A percentile compares a stretch with the other conserved stretches of the same genome.
Conservation (phyloP, 2,113 vertebrate genomes). For the Mastomys natalensis region DNA sequence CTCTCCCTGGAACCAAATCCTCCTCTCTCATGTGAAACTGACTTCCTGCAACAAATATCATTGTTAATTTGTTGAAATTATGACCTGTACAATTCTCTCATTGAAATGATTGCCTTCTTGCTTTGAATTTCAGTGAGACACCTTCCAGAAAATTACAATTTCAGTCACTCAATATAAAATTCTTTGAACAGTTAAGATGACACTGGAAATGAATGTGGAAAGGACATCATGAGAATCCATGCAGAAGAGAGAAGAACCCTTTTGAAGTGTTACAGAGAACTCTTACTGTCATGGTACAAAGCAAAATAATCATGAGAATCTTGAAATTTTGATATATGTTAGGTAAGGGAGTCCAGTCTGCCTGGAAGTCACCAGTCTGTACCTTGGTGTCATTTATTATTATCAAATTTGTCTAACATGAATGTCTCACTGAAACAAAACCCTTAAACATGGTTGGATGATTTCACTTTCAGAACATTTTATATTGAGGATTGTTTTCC, state of each 20-base stretch:
- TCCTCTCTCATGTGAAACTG: background rate
- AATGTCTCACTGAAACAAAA: background rate
- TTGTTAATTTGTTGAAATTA: no score
- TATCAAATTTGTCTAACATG: background rate
- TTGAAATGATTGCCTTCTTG: no score
- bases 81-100: no score
- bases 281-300: slow-evolving; percentile 28
- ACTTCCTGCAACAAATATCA: no score
- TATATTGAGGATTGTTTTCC: background rate
- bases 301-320: background rate
- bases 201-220: slow-evolving; percentile 60
- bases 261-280: background rate
- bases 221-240: slow-evolving; percentile 2
- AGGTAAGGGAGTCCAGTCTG: background rate
- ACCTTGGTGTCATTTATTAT: background rate
- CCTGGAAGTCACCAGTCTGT: background rate
- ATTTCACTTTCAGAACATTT: background rate
- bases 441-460: background rate
- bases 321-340: slow-evolving; percentile 11
- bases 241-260: background rate
- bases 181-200: slow-evolving; percentile 26
- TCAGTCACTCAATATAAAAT: background rate
- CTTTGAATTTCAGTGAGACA: background rate
- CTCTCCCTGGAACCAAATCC: background rate
- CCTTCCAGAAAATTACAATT: background rate